Conservation (phyloP, 1,140 invertebrate species). For the Dysdera silvatica region DNA sequence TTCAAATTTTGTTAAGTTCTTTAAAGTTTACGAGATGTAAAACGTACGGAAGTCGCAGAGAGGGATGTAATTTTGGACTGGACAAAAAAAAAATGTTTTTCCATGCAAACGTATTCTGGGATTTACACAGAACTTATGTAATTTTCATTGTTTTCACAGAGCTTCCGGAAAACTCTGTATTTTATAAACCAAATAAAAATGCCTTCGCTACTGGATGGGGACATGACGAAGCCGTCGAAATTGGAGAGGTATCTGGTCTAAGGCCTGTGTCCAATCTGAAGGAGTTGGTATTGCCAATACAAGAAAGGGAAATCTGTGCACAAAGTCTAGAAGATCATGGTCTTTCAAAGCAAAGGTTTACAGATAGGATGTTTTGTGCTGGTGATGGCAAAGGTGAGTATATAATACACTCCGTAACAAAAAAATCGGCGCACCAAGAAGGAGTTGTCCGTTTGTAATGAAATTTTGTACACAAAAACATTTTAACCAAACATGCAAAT, state of each 20-base stretch:
- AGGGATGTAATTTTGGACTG: too few relatives aligned
- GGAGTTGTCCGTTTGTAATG: too few relatives aligned
- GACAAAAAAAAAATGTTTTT: too few relatives aligned
- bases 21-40: too few relatives aligned
- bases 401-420: too few relatives aligned
- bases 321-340: neutral
- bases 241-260: neutral
- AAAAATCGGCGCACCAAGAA: too few relatives aligned
- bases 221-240: neutral
- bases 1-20: too few relatives aligned
- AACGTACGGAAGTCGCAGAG: too few relatives aligned
- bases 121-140: too few relatives aligned
- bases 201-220: conserved; percentile 73
- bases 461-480: too few relatives aligned
- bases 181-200: conserved; percentile 34
- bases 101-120: too few relatives aligned
- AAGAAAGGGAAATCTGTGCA: neutral
- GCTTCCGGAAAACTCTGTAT: neutral
- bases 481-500: too few relatives aligned
- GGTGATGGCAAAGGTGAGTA: conserved; percentile 15
- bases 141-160: neutral
- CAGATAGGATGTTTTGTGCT: conserved; percentile 21
- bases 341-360: neutral
- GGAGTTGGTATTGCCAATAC: conserved; percentile 9
- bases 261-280: neutral